A percentile compares a stretch with the other conserved stretches of the same genome.
These are phyloP conservation scores for Agrochola lychnidis DNA, from an alignment of 2,888 invertebrate genomes.

Conservation along the genomic window DNA sequence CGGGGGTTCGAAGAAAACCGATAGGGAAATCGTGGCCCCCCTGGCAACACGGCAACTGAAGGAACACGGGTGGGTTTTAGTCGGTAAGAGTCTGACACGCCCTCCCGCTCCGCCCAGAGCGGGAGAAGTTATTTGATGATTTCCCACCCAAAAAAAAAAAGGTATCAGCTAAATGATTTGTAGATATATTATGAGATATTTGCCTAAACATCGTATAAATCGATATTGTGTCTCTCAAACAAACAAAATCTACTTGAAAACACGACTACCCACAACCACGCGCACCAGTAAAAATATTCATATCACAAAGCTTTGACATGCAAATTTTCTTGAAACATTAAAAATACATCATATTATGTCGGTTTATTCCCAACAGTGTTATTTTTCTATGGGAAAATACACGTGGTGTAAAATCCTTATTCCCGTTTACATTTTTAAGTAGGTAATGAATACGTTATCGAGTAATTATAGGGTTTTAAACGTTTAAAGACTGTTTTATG, in stretches of 20 bases:
- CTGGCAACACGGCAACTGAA: no score
- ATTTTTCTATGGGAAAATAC: conserved; percentile 65
- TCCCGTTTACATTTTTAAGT: conserved; percentile 60
- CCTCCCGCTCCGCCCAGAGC: no score
- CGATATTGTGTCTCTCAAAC: conserved; percentile 5
- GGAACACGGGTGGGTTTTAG: no score
- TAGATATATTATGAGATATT: neutral
- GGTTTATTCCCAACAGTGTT: conserved; percentile 54
- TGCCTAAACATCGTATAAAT: neutral
- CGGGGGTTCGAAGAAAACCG: no score
- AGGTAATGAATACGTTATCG: conserved; percentile 64
- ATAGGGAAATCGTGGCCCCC: no score
- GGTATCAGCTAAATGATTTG: neutral
- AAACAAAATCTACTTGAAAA: conserved; percentile 46
- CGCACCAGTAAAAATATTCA: conserved; percentile 62
- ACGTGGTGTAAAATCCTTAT: conserved; percentile 64
- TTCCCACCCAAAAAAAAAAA: no score
- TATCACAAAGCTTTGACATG: conserved; percentile 66
- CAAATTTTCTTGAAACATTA: conserved; percentile 66
- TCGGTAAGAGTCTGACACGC: no score
- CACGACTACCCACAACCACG: conserved; percentile 38
- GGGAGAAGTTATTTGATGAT: no score
- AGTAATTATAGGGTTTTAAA: conserved; percentile 59
- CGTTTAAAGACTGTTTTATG: conserved; percentile 43
- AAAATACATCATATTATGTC: conserved; percentile 64